These are phyloP conservation scores for Eristalis arbustorum DNA, from an alignment of 2,888 invertebrate genomes.

Conservation along the genomic window DNA sequence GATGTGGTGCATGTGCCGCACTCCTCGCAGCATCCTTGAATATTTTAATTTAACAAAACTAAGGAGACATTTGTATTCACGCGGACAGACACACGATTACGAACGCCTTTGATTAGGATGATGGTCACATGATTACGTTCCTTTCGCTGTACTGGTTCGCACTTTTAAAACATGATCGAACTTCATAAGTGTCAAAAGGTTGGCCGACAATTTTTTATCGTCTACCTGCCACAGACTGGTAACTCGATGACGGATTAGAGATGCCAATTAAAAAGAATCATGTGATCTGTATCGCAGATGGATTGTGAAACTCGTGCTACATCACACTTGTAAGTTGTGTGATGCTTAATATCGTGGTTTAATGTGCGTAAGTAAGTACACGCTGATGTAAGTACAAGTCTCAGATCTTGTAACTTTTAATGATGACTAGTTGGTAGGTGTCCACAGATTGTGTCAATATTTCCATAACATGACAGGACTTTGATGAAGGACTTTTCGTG, in stretches of 20 bases:
- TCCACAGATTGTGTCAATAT: not conserved
- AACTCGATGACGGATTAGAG: conserved; percentile 42
- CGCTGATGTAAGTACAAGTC: not conserved
- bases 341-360: not conserved
- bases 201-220: conserved; percentile 31
- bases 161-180: conserved; percentile 65
- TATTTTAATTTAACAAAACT: conserved; percentile 71
- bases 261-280: conserved; percentile 55
- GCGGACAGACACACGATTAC: conserved; percentile 62
- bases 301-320: not conserved
- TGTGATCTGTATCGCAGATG: not conserved
- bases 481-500: not conserved
- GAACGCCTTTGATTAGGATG: conserved; percentile 65
- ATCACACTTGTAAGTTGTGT: not conserved
- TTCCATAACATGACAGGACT: not conserved
- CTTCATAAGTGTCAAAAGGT: conserved; percentile 68
- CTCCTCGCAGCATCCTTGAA: conserved; percentile 45
- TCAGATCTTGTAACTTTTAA: not conserved
- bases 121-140: conserved; percentile 67
- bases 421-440: not conserved
- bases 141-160: conserved; percentile 62
- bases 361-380: not conserved
- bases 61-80: conserved; percentile 64
- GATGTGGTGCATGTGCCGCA: not conserved
- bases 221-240: not conserved